Evolutionary conservation across 1,140 invertebrate genomes (phyloP).

Genomic region (Colletes latitarsis): DNA sequence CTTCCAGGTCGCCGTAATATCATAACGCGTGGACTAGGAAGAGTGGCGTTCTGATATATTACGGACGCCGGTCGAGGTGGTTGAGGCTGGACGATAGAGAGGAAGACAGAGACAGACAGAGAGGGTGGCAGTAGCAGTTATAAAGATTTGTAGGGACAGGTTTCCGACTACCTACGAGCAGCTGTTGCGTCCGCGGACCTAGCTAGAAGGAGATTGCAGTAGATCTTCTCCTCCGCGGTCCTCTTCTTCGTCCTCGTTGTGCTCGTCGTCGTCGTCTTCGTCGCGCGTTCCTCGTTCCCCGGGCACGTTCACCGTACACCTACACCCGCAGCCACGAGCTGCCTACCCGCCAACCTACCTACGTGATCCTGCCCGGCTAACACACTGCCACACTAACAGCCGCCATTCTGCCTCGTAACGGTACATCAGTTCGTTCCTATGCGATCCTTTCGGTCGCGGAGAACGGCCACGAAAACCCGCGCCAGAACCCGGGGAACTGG

Average conservation of each 20-base stretch:
- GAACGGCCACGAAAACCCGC: constrained; percentile 50
- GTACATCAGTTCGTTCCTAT: constrained; percentile 67
- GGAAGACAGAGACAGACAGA: background rate
- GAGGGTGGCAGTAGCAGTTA: constrained; percentile 51
- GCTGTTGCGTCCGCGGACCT: constrained; percentile 55
- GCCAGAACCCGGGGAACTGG: constrained; percentile 9
- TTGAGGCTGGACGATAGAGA: background rate
- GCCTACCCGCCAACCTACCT: constrained; percentile 59
- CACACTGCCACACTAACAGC: constrained; percentile 75
- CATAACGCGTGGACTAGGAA: constrained; percentile 35
- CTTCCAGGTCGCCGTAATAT: constrained; percentile 19
- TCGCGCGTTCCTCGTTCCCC: constrained; percentile 1
- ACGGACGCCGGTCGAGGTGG: background rate
- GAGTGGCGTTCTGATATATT: constrained; percentile 45
- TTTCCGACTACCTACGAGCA: constrained; percentile 62
- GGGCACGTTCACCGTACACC: constrained; percentile 53
- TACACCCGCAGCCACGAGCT: constrained; percentile 41
- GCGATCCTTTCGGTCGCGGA: constrained; percentile 54
- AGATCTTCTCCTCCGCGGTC: constrained; percentile 48
- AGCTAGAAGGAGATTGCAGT: constrained; percentile 36
- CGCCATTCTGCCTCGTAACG: constrained; percentile 71
- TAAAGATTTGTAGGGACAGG: constrained; percentile 72
- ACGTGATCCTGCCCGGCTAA: constrained; percentile 73
- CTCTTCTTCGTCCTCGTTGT: constrained; percentile 37
- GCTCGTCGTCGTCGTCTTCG: constrained; percentile 19